Base-by-base conservation (phyloP, 2,888 invertebrate genomes). In the Falcaria lacertinaria region DNA sequence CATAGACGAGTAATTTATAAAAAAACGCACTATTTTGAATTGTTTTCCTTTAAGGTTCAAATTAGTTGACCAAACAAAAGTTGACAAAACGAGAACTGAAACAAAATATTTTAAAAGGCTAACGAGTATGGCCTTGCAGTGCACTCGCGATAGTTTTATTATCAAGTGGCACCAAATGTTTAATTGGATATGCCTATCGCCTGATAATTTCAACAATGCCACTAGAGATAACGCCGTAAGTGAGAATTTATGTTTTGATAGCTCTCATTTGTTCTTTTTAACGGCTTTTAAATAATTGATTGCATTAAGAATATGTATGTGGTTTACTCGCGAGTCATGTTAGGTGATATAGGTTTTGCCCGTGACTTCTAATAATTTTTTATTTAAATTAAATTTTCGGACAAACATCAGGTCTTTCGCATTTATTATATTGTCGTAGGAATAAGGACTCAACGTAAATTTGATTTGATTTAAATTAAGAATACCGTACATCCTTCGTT, bases 191-290 rank as follows among this genome's bases (percentile, higher is more conserved):
- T 61, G 48, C 51, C 69, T 77, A 79, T 80, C 75, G 64, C 36
- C 42, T 52, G 77, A 78, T 82, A 81, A 80, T 71, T 37, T 68
- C 64, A 73, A 83, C 83, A 83, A 80, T 75, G 63, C 72, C 57
- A 47, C 53, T 52, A 33, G 54, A 73, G 79, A 80, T 74, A 64
- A 64, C 44, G 48, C 41, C 45, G 54, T 64, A 82, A 86, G 83
- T 84, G 84, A 80, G 70, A 81, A 85, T 82, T 76, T 81, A 81
- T 85, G 84, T 85, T 76, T 70, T 64, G 57, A 60, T 58, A 54
- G 36, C 39, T 33, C 25, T 35, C 35, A 19, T 41, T 49, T 50
- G 50, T 42, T 41, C 38, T 40, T 41, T 40, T 33, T 42, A 42
- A 42, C 33, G 17, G 14, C 8, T 34, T 28, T 41, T 41, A 34